Evolutionary conservation across 2,888 invertebrate genomes (phyloP).

Genomic region (Pseudeuparius sepicola): DNA sequence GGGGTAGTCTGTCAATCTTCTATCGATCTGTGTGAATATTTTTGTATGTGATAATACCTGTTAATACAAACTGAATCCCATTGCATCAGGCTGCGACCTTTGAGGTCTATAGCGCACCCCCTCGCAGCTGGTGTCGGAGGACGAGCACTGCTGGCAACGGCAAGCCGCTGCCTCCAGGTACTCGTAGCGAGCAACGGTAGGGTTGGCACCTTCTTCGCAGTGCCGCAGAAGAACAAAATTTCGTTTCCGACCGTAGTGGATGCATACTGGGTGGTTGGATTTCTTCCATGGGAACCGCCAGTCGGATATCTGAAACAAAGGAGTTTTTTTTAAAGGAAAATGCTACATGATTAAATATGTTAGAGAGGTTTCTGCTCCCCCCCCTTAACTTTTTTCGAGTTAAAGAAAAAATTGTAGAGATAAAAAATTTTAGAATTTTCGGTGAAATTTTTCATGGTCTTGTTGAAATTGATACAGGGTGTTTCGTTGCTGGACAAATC

Average conservation of each 20-base stretch:
- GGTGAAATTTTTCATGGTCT: too few relatives aligned
- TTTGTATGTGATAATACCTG: too few relatives aligned
- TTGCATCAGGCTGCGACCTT: conserved; percentile 34
- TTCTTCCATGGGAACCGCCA: conserved; percentile 84
- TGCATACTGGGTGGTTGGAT: conserved; percentile 77
- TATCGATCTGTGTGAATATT: too few relatives aligned
- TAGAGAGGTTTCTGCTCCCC: too few relatives aligned
- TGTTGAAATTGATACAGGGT: too few relatives aligned
- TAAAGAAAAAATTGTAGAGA: too few relatives aligned
- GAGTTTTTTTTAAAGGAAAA: too few relatives aligned
- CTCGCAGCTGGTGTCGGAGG: conserved; percentile 62
- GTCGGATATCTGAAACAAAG: conserved; percentile 60
- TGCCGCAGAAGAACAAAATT: conserved; percentile 55
- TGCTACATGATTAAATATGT: too few relatives aligned
- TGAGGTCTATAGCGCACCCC: conserved; percentile 46
- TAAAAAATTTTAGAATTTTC: too few relatives aligned
- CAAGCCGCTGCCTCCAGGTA: conserved; percentile 72
- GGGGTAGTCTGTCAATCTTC: too few relatives aligned
- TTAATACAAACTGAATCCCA: conserved; percentile 32
- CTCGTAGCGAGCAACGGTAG: conserved; percentile 45
- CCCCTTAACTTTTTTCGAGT: too few relatives aligned
- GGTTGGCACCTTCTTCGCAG: conserved; percentile 63
- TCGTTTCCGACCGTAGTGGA: conserved; percentile 59
- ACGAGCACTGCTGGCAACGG: conserved; percentile 60
- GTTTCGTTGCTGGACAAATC: too few relatives aligned